A percentile compares a stretch with the other conserved stretches of the same genome.
These are phyloP conservation scores for Toxotes lorentzi DNA, from an alignment of 2,797 vertebrate species.

Conservation along the genomic window DNA sequence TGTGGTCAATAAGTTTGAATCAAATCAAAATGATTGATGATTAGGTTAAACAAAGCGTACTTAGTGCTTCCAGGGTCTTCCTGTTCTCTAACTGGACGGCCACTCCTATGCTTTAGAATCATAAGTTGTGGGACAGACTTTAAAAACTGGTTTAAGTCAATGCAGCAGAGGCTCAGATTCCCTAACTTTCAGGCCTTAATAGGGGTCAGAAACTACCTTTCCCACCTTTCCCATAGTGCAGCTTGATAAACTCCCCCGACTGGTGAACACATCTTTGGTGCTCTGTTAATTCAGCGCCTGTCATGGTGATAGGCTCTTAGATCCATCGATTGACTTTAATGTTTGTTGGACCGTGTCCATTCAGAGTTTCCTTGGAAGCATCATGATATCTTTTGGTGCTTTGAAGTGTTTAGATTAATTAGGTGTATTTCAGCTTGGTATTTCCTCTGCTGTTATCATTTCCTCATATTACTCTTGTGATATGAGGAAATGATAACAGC, in stretches of 20 bases:
- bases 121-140: neutral
- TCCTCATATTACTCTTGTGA: slow-evolving; percentile 18
- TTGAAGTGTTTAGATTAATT: neutral
- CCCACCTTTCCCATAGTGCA: neutral
- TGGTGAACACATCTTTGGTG: neutral
- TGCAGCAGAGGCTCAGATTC: neutral
- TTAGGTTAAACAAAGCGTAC: neutral
- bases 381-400: neutral
- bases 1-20: no score
- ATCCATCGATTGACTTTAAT: neutral
- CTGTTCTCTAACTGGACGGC: neutral
- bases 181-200: neutral
- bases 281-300: neutral
- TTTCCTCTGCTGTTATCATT: slow-evolving; percentile 38
- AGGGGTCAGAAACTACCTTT: neutral
- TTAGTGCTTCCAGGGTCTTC: neutral
- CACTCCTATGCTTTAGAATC: neutral
- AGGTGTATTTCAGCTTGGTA: neutral
- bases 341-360: neutral
- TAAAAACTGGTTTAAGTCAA: neutral
- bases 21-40: neutral
- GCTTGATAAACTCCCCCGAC: no score
- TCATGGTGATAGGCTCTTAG: neutral
- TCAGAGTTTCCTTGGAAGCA: neutral
- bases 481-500: no score